Base-by-base conservation (phyloP, 92 coral and sea anemone species). In the Epizoanthus ramosus region DNA sequence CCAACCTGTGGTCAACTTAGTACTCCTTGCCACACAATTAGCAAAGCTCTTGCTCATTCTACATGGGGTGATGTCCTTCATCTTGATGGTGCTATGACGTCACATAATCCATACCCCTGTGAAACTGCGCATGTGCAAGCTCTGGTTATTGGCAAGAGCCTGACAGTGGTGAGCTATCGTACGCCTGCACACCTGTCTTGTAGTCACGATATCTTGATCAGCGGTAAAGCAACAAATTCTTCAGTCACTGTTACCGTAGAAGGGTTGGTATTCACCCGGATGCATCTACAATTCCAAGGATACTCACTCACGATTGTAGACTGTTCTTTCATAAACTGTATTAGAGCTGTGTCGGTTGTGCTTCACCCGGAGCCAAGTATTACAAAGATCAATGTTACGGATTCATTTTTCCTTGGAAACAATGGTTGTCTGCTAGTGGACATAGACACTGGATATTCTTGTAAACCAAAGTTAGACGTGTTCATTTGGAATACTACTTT, bases 31-130 rank as follows among this genome's bases (percentile, higher is more conserved):
- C 59, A 53, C 37, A 74, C 64, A 17, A 74, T 74, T 28, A 74
- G 43, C n/a, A 21, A 54, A 74, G 80, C 37, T 31, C 64, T 74
- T 8, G 66, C 17, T 57, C 14, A 43, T 28, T 54, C 23, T 18
- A 16, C 61, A 2, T 74, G 66, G 80, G 35, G 58, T 57, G 80
- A 74, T 47, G 65, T 74, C 80, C 56, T 74, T 63, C 59, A 74
- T 74, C 64, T 74, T 31, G 66, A 74, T 74, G 80, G 80, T 25
- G 33, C 28, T 24, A 57, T 57, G 80, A 74, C 66, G 65, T 54
- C 80, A 17, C 6, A 31, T 23, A 57, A 25, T 31, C 80, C 80
- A 16, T 74, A 74, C 80, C 50, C 35, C 37, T 74, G 80, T 56
- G 23, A 23, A 57, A 31, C 33, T 54, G 80, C 37, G 23, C 21